Percentiles rank a stretch among this genome's conserved stretches.
Conservation (phyloP, 2,797 vertebrate genomes). For the Hephaestus fuliginosus region DNA sequence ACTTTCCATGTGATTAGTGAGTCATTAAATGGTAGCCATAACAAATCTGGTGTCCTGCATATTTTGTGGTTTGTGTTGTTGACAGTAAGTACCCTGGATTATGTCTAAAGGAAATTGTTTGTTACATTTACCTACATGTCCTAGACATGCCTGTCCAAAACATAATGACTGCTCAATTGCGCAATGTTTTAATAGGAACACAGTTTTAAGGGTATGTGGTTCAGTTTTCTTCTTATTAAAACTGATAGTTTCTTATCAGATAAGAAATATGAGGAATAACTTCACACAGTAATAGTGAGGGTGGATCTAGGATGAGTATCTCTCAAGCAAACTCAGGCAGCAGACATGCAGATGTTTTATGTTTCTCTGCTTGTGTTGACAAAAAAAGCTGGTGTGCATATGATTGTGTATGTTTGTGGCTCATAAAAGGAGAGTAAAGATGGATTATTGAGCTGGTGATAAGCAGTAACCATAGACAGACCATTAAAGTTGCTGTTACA, state of each 20-base stretch:
- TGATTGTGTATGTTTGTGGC: conserved; percentile 40
- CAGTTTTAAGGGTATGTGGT: not conserved
- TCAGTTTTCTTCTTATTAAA: not conserved
- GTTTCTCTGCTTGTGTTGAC: not conserved
- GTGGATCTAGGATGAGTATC: not conserved
- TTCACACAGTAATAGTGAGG: not conserved
- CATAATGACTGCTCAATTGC: not conserved
- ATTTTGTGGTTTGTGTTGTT: not conserved
- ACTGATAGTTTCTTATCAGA: not conserved
- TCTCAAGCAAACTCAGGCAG: not conserved
- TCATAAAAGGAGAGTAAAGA: conserved; percentile 68
- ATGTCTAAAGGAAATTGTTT: accelerated
- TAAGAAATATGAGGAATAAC: not conserved
- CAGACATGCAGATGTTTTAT: conserved; percentile 1
- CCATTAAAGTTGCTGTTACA: conserved; percentile 42
- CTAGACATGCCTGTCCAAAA: no score
- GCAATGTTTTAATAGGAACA: not conserved
- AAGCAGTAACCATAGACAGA: conserved; percentile 50
- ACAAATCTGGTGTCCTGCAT: not conserved
- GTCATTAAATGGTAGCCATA: not conserved
- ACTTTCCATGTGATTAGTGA: not conserved
- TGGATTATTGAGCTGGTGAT: conserved; percentile 67
- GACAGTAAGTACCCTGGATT: not conserved
- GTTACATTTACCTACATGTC: not conserved
- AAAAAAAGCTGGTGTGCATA: not conserved